phyloP scores from a whole-genome alignment of 2,888 invertebrate species.

The Cheilosia scutellata region DNA sequence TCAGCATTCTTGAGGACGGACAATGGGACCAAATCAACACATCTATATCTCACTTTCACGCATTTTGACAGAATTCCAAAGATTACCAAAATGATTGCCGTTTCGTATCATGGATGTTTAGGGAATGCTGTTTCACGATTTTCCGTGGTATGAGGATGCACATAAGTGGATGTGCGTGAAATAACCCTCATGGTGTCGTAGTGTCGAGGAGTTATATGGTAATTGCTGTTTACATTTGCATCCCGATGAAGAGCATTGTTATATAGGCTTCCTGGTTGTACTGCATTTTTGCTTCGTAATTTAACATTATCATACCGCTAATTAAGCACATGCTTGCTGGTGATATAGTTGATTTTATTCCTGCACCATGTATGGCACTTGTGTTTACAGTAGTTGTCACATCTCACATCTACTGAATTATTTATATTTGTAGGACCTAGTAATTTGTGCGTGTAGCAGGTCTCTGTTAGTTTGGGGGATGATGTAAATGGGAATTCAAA shows the following conservation, averaged over 20 bases:
- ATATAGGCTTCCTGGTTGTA: conserved; percentile 24
- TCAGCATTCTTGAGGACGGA: conserved; percentile 2
- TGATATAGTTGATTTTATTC: conserved; percentile 7
- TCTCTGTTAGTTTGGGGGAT: too few relatives aligned
- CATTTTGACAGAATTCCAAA: conserved; percentile 11
- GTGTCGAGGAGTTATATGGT: conserved; percentile 31
- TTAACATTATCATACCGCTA: conserved; percentile 27
- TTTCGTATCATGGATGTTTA: neutral
- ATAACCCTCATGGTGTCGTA: conserved; percentile 9
- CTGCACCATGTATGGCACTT: neutral
- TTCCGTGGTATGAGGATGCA: neutral
- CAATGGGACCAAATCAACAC: conserved; percentile 12
- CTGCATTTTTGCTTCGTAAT: conserved; percentile 24
- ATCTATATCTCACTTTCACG: conserved; percentile 12
- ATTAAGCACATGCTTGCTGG: conserved; percentile 12
- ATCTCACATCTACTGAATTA: too few relatives aligned
- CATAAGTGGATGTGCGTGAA: neutral
- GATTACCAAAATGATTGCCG: conserved; percentile 26
- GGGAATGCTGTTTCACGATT: neutral
- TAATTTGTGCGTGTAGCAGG: too few relatives aligned
- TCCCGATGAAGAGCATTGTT: conserved; percentile 39
- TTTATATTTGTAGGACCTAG: too few relatives aligned
- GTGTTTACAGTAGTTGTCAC: conserved; percentile 2
- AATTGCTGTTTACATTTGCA: conserved; percentile 53
- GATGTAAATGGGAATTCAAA: too few relatives aligned